Conservation (phyloP, 2,888 invertebrate species). For the Rambutsinella grinnellia region DNA sequence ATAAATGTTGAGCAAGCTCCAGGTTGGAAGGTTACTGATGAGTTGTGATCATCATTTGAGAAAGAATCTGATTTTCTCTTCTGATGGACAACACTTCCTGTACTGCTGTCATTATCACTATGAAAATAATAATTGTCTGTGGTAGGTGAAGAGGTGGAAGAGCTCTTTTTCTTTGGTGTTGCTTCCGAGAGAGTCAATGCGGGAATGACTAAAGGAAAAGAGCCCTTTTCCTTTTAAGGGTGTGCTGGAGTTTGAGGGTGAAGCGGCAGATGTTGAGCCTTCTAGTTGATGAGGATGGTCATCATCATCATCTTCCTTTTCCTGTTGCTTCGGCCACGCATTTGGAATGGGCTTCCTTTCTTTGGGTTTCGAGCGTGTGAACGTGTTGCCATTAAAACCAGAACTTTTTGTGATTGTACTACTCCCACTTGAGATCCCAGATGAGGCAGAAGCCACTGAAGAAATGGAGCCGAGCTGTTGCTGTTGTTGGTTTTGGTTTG, state of each 20-base stretch:
- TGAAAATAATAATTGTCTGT: no score
- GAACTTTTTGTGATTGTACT: constrained; percentile 36
- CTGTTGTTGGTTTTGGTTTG: constrained; percentile 7
- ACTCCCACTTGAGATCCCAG: constrained; percentile 39
- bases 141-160: not conserved
- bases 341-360: constrained; percentile 30
- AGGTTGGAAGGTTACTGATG: constrained; percentile 11
- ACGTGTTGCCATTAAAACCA: constrained; percentile 37
- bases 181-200: constrained; percentile 26
- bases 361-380: constrained; percentile 42
- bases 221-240: constrained; percentile 9
- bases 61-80: no score
- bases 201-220: no score
- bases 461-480: constrained; percentile 11
- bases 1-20: constrained; percentile 36
- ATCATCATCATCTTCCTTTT: constrained; percentile 2
- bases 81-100: constrained; percentile 1
- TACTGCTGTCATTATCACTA: not conserved
- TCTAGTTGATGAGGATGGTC: not conserved
- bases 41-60: no score
- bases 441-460: constrained; percentile 7
- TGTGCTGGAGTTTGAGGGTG: no score
- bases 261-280: constrained; percentile 17
- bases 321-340: constrained; percentile 10
- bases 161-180: constrained; percentile 20